phyloP scores from a whole-genome alignment of 2,888 invertebrate genomes.

The Mantis religiosa region DNA sequence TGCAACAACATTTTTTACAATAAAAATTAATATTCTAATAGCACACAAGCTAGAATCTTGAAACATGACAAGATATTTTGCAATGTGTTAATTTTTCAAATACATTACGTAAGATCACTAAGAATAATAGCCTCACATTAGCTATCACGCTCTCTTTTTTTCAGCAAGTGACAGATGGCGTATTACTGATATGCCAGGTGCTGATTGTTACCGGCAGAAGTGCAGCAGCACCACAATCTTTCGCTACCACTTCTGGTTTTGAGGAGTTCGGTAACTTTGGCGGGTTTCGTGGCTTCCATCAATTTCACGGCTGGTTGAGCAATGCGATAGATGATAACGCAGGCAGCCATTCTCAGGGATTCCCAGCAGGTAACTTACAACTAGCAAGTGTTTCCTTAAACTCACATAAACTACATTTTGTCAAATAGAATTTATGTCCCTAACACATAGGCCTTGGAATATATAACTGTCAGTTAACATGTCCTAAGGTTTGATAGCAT shows the following conservation, averaged over 20 bases:
- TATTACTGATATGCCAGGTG: background rate
- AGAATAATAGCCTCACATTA: no score
- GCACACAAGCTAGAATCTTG: no score
- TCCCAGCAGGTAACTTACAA: background rate
- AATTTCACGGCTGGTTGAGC: background rate
- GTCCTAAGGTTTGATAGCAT: no score
- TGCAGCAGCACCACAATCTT: background rate
- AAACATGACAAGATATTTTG: no score
- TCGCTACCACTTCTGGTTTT: background rate
- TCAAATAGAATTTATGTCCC: no score
- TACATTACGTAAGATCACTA: no score
- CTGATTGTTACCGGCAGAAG: background rate
- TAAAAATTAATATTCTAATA: no score
- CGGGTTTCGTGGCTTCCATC: background rate
- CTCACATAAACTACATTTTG: no score
- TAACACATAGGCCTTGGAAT: no score
- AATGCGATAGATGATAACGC: background rate
- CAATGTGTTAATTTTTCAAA: no score
- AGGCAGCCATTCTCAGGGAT: background rate
- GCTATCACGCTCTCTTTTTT: background rate
- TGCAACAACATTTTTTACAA: no score
- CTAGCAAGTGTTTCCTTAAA: background rate
- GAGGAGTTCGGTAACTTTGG: slow-evolving; percentile 6
- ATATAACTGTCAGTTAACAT: no score
- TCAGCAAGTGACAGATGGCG: background rate